These are phyloP conservation scores for Parnassius apollo DNA, from an alignment of 2,888 invertebrate genomes.

Conservation along the genomic window DNA sequence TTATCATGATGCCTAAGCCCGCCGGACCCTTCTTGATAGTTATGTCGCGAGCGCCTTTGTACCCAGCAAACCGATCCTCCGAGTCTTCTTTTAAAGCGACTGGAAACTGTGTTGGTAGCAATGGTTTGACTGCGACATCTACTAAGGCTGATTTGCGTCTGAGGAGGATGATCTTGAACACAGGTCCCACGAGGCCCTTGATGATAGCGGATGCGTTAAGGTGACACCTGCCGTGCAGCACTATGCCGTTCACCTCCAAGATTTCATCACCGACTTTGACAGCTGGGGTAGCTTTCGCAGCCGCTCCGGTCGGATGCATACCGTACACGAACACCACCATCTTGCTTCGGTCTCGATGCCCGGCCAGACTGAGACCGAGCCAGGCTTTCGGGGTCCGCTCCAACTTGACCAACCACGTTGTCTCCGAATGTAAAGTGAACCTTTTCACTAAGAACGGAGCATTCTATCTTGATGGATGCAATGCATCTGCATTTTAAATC, in stretches of 20 bases:
- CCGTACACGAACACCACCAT: slow-evolving; percentile 99
- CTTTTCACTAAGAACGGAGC: no score
- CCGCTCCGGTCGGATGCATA: slow-evolving; percentile 93
- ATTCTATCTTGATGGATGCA: no score
- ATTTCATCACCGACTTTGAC: slow-evolving; percentile 97
- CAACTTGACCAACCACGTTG: slow-evolving; percentile 86
- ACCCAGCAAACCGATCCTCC: slow-evolving; percentile 86
- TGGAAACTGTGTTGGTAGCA: no score
- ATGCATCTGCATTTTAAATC: no score
- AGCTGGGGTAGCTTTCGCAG: slow-evolving; percentile 85
- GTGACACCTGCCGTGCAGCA: slow-evolving; percentile 96
- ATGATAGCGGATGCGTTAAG: slow-evolving; percentile 98
- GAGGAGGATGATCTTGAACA: slow-evolving; percentile 91
- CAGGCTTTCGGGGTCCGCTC: slow-evolving; percentile 88
- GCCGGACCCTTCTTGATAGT: slow-evolving; percentile 92
- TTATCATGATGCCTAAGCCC: slow-evolving; percentile 96
- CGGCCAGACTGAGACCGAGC: slow-evolving; percentile 95
- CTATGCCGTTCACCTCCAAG: slow-evolving; percentile 96
- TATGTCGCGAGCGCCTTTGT: slow-evolving; percentile 89
- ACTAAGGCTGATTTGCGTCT: no score
- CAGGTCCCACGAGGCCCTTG: slow-evolving; percentile 91
- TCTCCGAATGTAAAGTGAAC: slow-evolving; percentile 75
- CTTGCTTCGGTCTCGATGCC: slow-evolving; percentile 94
- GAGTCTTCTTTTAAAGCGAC: no score
- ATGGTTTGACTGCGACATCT: no score